These are phyloP conservation scores for Nomada fucata DNA, from an alignment of 2,888 invertebrate genomes.

Conservation along the genomic window DNA sequence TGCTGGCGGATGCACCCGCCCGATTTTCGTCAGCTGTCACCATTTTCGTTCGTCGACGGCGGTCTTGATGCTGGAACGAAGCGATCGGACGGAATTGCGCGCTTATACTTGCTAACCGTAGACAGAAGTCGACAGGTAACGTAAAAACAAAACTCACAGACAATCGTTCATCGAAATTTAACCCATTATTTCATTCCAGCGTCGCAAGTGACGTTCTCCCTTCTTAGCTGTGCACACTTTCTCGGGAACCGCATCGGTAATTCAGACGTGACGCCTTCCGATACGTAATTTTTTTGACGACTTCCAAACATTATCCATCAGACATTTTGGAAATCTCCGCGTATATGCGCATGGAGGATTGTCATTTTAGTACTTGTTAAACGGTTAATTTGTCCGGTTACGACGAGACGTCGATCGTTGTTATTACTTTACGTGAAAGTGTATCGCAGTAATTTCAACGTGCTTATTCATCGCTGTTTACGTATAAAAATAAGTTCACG, in stretches of 20 bases:
- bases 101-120: constrained; percentile 32
- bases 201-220: constrained; percentile 15
- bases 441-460: neutral
- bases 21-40: constrained; percentile 32
- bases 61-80: constrained; percentile 47
- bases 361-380: no score
- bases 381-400: neutral
- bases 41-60: constrained; percentile 33
- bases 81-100: constrained; percentile 18
- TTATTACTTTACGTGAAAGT: neutral
- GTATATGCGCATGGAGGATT: no score
- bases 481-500: constrained; percentile 24
- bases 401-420: neutral
- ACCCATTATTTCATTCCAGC: constrained; percentile 2
- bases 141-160: constrained; percentile 21
- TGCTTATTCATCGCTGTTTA: constrained; percentile 3
- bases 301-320: neutral
- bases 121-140: constrained; percentile 57
- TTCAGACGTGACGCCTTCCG: neutral
- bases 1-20: constrained; percentile 46
- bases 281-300: neutral
- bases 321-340: neutral
- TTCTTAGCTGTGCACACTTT: constrained; percentile 12
- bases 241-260: neutral
- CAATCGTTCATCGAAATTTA: constrained; percentile 4